Evolutionary conservation across 2,797 vertebrate species (phyloP), one percentile per base, ranked within the genome.

Genomic region (Etheostoma nigrum): DNA sequence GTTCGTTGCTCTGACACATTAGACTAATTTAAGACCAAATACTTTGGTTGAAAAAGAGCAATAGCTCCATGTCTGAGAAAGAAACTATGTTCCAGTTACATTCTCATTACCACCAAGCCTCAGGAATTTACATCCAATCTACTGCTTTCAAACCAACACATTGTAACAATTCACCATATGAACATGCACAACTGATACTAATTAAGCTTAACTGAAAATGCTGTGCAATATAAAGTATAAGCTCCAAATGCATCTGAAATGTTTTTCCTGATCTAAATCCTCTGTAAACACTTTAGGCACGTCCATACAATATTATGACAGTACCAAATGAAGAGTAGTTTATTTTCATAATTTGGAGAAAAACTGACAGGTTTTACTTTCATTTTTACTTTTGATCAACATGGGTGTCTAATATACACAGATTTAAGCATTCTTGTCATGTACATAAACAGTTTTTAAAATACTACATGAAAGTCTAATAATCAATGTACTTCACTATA

Each of bases 21-120:
- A 57, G 36, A 63, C 73, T 61, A 49, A 83, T 83, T 74, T 62
- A 66, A 59, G 30, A 67, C 4, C 10, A 67, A 53, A 61, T 15
- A 48, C 53, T 81, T 59, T 42, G 36, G 47, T 53, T 0, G 19
- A 59, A 65, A 67, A 72, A 78, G 60, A 72, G 45, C 44, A 67
- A 42, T 25, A 48, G 18, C 72, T 74, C 16, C 6, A 6, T 25
- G 6, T 82, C 40, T 62, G 59, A 64, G 62, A n/a, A 18, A 76
- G 51, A 78, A 66, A 62, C 36, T 25, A 42, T 33, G n/a, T 16
- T 63, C 57, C 52, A 55, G 49, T 63, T 59, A 59, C 55, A 47
- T 16, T 23, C 19, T 73, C 51, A 42, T 68, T 60, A 85, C 57
- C 65, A 73, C 64, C 30, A 10, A 47, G 63, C 57, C 70, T 67